Evolutionary conservation across 2,888 invertebrate genomes (phyloP).

Genomic region (Dicycla oo): DNA sequence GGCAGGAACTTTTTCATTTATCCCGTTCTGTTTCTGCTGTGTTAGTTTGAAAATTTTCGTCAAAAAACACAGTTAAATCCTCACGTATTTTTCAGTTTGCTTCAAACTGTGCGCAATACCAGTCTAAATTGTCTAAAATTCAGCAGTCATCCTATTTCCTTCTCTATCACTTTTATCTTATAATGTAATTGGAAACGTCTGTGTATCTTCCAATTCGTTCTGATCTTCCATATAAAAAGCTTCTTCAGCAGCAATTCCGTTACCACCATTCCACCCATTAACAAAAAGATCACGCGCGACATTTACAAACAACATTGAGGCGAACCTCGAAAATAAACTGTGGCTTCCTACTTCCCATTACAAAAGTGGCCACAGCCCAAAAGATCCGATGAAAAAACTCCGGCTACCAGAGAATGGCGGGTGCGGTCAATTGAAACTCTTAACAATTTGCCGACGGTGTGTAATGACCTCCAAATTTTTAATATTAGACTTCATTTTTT

Average conservation of each 20-base stretch:
- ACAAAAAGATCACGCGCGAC: slow-evolving; percentile 40
- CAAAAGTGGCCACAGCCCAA: slow-evolving; percentile 64
- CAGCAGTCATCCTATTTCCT: not conserved
- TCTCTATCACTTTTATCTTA: not conserved
- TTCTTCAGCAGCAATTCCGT: slow-evolving; percentile 20
- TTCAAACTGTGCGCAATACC: not conserved
- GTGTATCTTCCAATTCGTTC: slow-evolving; percentile 25
- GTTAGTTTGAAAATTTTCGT: slow-evolving; percentile 51
- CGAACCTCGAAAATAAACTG: slow-evolving; percentile 60
- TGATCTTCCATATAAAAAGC: slow-evolving; percentile 27
- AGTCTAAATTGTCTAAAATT: slow-evolving; percentile 11
- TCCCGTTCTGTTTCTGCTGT: slow-evolving; percentile 61
- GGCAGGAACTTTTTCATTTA: slow-evolving; percentile 66
- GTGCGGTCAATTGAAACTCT: slow-evolving; percentile 66
- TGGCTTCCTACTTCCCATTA: slow-evolving; percentile 62
- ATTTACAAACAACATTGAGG: slow-evolving; percentile 56
- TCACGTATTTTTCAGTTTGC: not conserved
- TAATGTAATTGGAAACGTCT: slow-evolving; percentile 40
- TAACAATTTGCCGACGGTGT: slow-evolving; percentile 63
- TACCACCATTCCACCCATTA: slow-evolving; percentile 38
- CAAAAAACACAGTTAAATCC: slow-evolving; percentile 40
- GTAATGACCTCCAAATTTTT: slow-evolving; percentile 68
- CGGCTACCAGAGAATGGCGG: slow-evolving; percentile 63
- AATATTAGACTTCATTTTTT: slow-evolving; percentile 68
- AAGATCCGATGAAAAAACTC: slow-evolving; percentile 60